phyloP scores from a whole-genome alignment of 2,888 invertebrate species.

The Drosophila buzzatii region DNA sequence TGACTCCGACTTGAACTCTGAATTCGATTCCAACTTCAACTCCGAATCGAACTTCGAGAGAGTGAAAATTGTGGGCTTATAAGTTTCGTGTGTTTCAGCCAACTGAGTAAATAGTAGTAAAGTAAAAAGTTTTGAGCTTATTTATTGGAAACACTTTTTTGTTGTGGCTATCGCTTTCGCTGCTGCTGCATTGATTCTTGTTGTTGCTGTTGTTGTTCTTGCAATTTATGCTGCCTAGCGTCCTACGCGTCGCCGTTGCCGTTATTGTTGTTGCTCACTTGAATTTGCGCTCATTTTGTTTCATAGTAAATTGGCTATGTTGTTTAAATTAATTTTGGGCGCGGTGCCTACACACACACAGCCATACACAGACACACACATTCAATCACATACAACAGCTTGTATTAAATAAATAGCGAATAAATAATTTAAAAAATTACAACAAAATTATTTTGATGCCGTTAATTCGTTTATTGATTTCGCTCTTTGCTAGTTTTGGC shows the following conservation, averaged over 20 bases:
- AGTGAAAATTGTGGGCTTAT: not conserved
- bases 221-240: constrained; percentile 38
- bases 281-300: constrained; percentile 54
- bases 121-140: constrained; percentile 32
- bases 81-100: constrained; percentile 23
- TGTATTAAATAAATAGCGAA: constrained; percentile 26
- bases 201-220: constrained; percentile 19
- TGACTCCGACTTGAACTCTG: constrained; percentile 1
- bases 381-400: constrained; percentile 22
- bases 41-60: not conserved
- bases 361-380: constrained; percentile 19
- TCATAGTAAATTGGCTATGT: constrained; percentile 52
- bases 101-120: constrained; percentile 42
- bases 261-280: constrained; percentile 34
- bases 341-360: constrained; percentile 50
- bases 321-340: constrained; percentile 62
- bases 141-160: constrained; percentile 23
- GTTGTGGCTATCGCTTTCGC: constrained; percentile 22
- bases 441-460: constrained; percentile 1
- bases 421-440: constrained; percentile 3
- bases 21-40: not conserved
- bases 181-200: constrained; percentile 1
- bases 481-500: constrained; percentile 19
- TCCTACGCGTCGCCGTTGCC: constrained; percentile 25
- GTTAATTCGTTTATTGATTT: constrained; percentile 34